phyloP scores from a whole-genome alignment of 2,888 invertebrate genomes.

The Leptogaster cylindrica region DNA sequence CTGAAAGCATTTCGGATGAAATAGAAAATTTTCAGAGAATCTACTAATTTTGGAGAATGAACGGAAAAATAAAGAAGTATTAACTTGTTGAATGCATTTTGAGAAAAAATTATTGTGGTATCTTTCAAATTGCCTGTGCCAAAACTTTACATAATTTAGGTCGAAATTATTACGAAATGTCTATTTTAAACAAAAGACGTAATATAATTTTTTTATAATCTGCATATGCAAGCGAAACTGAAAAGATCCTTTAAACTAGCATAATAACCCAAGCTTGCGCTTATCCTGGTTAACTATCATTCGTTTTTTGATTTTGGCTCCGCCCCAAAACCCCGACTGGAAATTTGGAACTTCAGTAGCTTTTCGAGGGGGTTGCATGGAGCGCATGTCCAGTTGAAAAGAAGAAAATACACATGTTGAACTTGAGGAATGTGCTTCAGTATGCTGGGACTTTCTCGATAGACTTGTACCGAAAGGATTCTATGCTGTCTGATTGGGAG shows the following conservation, averaged over 20 bases:
- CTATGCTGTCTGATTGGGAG: background rate
- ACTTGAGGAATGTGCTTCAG: too few species aligned
- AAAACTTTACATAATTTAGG: too few species aligned
- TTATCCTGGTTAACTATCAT: conserved; percentile 1
- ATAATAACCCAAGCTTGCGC: conserved; percentile 33
- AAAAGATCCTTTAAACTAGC: conserved; percentile 6
- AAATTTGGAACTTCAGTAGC: conserved; percentile 5
- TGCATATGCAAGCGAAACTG: background rate
- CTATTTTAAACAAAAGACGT: conserved; percentile 14
- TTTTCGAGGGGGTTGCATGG: background rate
- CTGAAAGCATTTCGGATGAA: too few species aligned
- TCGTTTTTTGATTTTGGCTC: background rate
- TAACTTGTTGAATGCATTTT: too few species aligned
- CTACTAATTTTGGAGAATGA: too few species aligned
- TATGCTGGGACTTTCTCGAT: too few species aligned
- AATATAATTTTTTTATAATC: conserved; percentile 6
- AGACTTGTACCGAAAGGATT: too few species aligned
- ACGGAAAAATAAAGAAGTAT: too few species aligned
- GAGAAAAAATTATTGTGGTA: too few species aligned
- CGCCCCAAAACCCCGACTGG: conserved; percentile 3
- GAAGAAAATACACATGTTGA: too few species aligned
- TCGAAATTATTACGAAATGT: conserved; percentile 13
- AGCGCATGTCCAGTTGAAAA: conserved; percentile 6
- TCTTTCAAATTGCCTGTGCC: too few species aligned
- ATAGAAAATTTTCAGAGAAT: too few species aligned